phyloP scores from a whole-genome alignment of 2,797 vertebrate species.

The Malacoctenus gilli region DNA sequence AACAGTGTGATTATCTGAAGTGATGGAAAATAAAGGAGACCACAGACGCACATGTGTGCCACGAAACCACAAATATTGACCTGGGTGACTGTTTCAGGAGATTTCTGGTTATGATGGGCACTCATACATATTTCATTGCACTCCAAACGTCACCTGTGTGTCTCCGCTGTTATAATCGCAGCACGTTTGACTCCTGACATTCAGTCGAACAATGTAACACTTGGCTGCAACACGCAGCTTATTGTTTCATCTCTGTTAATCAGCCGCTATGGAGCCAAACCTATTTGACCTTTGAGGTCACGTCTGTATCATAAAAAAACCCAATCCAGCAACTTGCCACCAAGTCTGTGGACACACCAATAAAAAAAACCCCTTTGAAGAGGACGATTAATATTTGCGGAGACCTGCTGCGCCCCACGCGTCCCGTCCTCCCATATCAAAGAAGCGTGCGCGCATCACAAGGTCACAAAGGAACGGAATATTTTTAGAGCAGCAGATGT shows the following conservation, averaged over 20 bases:
- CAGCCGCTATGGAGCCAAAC: too few species aligned
- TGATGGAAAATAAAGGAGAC: conserved; percentile 25
- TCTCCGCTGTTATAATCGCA: too few species aligned
- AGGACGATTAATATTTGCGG: conserved; percentile 53
- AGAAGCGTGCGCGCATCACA: conserved; percentile 54
- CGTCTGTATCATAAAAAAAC: conserved; percentile 5
- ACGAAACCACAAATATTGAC: conserved; percentile 21
- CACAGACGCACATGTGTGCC: too few species aligned
- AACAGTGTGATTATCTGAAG: conserved; percentile 35
- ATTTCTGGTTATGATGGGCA: not conserved
- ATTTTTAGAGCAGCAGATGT: conserved; percentile 37
- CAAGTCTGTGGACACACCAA: conserved; percentile 30
- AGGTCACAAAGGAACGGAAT: conserved; percentile 34
- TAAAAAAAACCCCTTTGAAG: conserved; percentile 64
- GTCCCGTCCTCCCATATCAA: conserved; percentile 55
- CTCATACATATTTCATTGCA: too few species aligned
- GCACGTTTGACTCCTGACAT: conserved; percentile 7
- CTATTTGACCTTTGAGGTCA: not conserved
- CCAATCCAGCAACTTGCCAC: conserved; percentile 2
- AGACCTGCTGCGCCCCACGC: conserved; percentile 30
- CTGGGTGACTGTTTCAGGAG: not conserved
- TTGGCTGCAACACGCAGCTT: too few species aligned
- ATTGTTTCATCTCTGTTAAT: too few species aligned
- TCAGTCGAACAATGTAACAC: too few species aligned
- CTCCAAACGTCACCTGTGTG: too few species aligned